Base-by-base conservation (phyloP, 2,888 invertebrate species). In the Branchellion lobata region DNA sequence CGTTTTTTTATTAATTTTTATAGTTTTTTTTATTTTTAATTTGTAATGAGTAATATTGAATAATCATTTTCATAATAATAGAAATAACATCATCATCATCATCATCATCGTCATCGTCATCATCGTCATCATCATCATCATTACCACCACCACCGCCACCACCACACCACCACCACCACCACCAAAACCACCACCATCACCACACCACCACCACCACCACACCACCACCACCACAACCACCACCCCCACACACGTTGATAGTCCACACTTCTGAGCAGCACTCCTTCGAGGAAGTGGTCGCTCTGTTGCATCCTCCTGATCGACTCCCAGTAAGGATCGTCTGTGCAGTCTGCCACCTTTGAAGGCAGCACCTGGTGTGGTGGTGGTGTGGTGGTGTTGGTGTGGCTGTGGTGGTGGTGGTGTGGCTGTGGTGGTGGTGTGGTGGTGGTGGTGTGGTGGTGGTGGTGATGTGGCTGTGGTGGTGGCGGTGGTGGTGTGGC, bases 211-310 rank as follows among this genome's bases (percentile, higher is more conserved):
- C 24, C 14, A 29, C 11, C 11, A 27, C 18, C 47, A 8, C 18
- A 14, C 61, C 24, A 57, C 27, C 21, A 21, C 14, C 8, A 18
- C 34, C 27, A n/a, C 21, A 1, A 34, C 34, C 8, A 69, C 27
- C 71, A 69, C 11, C 34, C 5, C 40, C 40, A 84, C 85, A 82
- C 81, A 85, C 85, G 83, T 72, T 83, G 82, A 27, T 80, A 81
- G 72, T 85, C 84, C 33, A 85, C 81, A 40, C 83, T 83, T 79
- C 84, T 84, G 36, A 85, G 83, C 33, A 85, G 81, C 40, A 85
- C 83, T 14, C 85, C 85, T 73, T 85, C 85, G 36, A 85, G 80
- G 76, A 85, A 85, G 77, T 84, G 83, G 2, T 82, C 76, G 57
- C 84, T 84, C 65, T 82, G 61, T 78, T 81, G 78, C 82, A 82